These are phyloP conservation scores for Sebastolobus altivelis DNA, from an alignment of 2,797 vertebrate species.

Conservation along the genomic window DNA sequence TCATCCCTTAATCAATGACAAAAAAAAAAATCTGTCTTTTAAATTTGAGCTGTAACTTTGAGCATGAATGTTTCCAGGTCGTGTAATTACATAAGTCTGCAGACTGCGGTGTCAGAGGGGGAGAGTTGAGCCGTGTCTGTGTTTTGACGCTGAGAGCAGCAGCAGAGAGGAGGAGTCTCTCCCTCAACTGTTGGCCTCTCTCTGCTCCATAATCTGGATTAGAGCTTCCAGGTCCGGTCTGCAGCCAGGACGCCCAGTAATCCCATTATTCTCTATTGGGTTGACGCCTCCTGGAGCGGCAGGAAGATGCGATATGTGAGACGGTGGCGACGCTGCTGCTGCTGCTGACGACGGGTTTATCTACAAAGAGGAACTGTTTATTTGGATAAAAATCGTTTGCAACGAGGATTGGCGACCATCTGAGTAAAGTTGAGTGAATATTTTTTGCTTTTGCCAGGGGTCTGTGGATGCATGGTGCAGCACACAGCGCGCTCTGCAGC, in stretches of 20 bases:
- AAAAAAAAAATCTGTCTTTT: background rate
- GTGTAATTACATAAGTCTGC: conserved; percentile 66
- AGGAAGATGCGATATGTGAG: background rate
- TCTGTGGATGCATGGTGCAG: conserved; percentile 43
- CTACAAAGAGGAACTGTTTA: background rate
- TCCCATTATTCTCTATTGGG: conserved; percentile 62
- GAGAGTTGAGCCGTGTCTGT: conserved; percentile 32
- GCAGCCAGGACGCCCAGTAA: conserved; percentile 62
- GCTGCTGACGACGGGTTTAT: background rate
- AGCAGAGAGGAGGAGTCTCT: conserved; percentile 40
- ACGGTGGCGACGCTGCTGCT: background rate
- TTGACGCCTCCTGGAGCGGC: conserved; percentile 31
- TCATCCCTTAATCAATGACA: too few relatives aligned
- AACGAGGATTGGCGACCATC: background rate
- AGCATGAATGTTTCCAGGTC: conserved; percentile 30
- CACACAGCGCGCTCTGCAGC: conserved; percentile 63
- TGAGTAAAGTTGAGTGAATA: conserved; percentile 37
- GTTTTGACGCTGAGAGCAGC: conserved; percentile 56
- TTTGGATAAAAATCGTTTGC: background rate
- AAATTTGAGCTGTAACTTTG: background rate
- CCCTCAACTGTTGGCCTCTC: conserved; percentile 43
- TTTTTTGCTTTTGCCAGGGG: background rate
- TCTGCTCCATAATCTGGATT: conserved; percentile 79
- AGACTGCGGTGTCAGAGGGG: conserved; percentile 58
- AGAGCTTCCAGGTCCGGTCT: conserved; percentile 53